These are phyloP conservation scores for Microctonus brassicae DNA, from an alignment of 2,888 invertebrate species.

Conservation along the genomic window DNA sequence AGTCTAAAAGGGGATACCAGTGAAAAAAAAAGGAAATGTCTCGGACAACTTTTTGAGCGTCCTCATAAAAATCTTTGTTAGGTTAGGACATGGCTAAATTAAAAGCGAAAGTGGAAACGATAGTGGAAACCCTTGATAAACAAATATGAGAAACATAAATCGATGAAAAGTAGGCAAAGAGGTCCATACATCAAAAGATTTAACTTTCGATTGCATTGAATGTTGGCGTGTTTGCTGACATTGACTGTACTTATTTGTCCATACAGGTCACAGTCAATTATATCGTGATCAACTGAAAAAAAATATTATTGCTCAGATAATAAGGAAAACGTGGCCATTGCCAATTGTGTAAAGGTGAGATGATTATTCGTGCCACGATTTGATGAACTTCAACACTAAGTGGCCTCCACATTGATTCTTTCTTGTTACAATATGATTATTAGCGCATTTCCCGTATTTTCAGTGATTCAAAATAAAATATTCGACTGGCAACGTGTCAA, in stretches of 20 bases:
- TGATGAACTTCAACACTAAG: background rate
- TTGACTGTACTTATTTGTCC: background rate
- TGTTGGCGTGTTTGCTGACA: background rate
- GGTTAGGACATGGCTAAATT: constrained; percentile 47
- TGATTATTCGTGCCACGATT: background rate
- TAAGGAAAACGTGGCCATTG: background rate
- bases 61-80: constrained; percentile 49
- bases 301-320: background rate
- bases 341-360: background rate
- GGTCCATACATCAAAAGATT: constrained; percentile 43
- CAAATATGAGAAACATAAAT: constrained; percentile 49
- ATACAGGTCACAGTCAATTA: background rate
- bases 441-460: background rate
- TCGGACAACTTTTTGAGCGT: background rate
- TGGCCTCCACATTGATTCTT: background rate
- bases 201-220: constrained; percentile 25
- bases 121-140: constrained; percentile 36
- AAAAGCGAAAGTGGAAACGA: constrained; percentile 49
- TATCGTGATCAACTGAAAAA: background rate
- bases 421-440: background rate
- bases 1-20: constrained; percentile 41
- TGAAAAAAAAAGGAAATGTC: background rate
- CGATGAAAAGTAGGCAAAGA: constrained; percentile 49
- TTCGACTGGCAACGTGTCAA: background rate
- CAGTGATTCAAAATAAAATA: background rate